phyloP scores from a whole-genome alignment of 2,113 vertebrate species.

The Zosterops lateralis region DNA sequence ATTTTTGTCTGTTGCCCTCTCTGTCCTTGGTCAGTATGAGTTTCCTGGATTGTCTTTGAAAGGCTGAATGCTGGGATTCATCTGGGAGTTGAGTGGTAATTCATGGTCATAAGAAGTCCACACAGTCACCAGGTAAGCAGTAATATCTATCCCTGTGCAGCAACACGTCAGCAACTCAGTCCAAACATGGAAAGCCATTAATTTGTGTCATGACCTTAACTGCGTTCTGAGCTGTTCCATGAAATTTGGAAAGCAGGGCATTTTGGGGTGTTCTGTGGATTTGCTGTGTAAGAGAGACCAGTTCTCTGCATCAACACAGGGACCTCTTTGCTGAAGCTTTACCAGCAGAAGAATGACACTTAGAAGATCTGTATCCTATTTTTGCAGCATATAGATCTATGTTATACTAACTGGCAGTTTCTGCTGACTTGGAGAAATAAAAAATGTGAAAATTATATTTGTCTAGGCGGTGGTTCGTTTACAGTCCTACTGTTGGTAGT shows the following conservation, averaged over 20 bases:
- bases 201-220: not conserved
- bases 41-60: conserved; percentile 42
- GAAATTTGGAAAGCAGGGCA: not conserved
- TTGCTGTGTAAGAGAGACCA: not conserved
- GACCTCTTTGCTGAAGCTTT: not conserved
- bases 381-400: not conserved
- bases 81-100: conserved; percentile 7
- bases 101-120: conserved; percentile 37
- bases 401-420: not conserved
- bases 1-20: conserved; percentile 14
- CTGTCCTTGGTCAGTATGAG: not conserved
- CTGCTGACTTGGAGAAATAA: not conserved
- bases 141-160: conserved; percentile 22
- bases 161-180: conserved; percentile 11
- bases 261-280: not conserved
- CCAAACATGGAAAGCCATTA: conserved; percentile 15
- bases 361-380: not conserved
- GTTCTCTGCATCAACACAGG: not conserved
- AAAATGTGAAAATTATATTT: not conserved
- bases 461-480: not conserved
- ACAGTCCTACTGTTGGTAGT: not conserved
- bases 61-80: conserved; percentile 12
- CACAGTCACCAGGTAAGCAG: conserved; percentile 55
- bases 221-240: not conserved
- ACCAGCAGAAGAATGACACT: rapidly evolving